Base-by-base conservation (phyloP, 2,888 invertebrate species). In the Euclidia mi region DNA sequence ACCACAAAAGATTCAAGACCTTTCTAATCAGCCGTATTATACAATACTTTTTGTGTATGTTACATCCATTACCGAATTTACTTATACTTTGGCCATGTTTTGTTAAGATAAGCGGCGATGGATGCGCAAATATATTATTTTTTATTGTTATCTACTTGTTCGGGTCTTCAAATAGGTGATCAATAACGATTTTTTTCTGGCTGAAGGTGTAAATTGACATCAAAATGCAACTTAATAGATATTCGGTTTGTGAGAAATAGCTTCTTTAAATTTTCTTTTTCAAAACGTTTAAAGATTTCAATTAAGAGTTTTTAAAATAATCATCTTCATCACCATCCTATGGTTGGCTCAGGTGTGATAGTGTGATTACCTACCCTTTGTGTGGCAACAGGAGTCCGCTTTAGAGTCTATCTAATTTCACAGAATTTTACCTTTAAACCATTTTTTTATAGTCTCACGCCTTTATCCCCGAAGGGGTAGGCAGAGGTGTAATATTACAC, bases 21-120 rank as follows among this genome's bases (percentile, higher is more conserved):
- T 79, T 87, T 87, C 79, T 82, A 82, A 84, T 81, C 79, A 79
- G 79, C 72, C 59, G 51, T 74, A 67, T 76, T 73, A 71, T 69
- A 44, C 46, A 51, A 17, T 38, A 7, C 3, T 60, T 47, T 38
- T 44, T 32, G 28, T 40, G 7, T 34, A 25, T 48, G 14, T 3
- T 4, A 20, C 10, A 34, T 56, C 28, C 67, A 71, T 59, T 65
- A 52, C 68, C 15, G 45, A 11, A 58, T 69, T 47, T 44, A 3
- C 18, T 47, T 17, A 3, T 37, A 0, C 2, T 14, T 50, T 42
- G 1, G 37, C 10, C 0, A 4, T 6, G 0, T 3, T 1, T 47
- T 45, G n/a, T 28, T 6, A 6, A 40, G 2, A 40, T 41, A 52
- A 17, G 2, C 0, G 2, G 57, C 28, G 52, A 58, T 71, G 66